Conservation (phyloP, 2,113 vertebrate genomes). For the Irena cyanogastra region DNA sequence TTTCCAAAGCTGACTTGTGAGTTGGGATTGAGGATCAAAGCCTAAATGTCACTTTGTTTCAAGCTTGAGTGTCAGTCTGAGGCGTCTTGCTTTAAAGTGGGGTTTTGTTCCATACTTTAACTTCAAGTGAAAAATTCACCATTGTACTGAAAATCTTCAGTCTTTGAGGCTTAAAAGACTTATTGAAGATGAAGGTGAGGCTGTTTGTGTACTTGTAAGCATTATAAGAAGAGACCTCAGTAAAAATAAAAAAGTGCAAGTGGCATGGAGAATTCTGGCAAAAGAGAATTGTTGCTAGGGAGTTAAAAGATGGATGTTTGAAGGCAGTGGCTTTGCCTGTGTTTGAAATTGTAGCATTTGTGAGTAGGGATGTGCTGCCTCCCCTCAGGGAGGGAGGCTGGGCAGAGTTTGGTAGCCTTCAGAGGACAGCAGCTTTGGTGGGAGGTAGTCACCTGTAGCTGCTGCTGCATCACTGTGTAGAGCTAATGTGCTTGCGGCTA, state of each 20-base stretch:
- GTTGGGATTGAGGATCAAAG: not conserved
- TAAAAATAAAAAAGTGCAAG: not conserved
- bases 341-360: not conserved
- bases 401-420: not conserved
- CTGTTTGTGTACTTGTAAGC: not conserved
- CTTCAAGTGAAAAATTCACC: conserved; percentile 5
- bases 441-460: not conserved
- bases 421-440: not conserved
- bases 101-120: not conserved
- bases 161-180: conserved; percentile 8
- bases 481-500: not conserved
- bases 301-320: not conserved
- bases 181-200: conserved; percentile 27
- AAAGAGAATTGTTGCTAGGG: not conserved
- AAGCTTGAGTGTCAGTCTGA: not conserved
- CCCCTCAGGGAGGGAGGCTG: not conserved
- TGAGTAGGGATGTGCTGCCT: not conserved
- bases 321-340: not conserved
- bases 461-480: not conserved
- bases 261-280: not conserved
- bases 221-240: not conserved
- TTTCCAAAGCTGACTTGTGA: not conserved
- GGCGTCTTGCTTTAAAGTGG: not conserved
- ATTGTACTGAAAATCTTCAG: not conserved
- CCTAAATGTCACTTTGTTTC: not conserved